Percentiles rank a stretch among this genome's conserved stretches.
phyloP scores from a whole-genome alignment of 2,888 invertebrate genomes.

The Diachrysia chrysitis region DNA sequence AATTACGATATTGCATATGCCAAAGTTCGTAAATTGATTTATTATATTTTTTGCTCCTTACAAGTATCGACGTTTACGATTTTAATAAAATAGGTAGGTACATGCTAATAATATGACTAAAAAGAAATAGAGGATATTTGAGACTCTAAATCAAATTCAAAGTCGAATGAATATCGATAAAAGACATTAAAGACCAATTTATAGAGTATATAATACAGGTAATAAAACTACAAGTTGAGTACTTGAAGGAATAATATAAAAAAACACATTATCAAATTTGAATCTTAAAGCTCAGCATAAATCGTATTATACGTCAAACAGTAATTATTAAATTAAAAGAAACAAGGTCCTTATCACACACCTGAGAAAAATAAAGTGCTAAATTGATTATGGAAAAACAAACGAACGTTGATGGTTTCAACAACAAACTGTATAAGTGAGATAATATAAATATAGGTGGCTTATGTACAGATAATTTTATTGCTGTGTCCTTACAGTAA shows the following conservation, averaged over 20 bases:
- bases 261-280: neutral
- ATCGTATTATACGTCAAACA: neutral
- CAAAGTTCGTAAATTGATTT: constrained; percentile 1
- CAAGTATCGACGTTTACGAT: neutral
- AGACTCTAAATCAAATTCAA: neutral
- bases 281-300: neutral
- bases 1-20: neutral
- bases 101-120: neutral
- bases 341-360: constrained; percentile 21
- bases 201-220: neutral
- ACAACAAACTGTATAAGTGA: constrained; percentile 26
- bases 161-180: neutral
- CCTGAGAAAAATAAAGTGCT: constrained; percentile 26
- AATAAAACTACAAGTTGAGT: neutral
- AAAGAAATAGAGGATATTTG: neutral
- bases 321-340: constrained; percentile 5
- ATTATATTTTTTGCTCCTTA: neutral
- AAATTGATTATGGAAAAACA: constrained; percentile 29
- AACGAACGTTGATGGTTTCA: constrained; percentile 26
- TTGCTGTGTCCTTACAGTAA: constrained; percentile 42
- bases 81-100: neutral
- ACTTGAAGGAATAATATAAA: no score
- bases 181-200: neutral
- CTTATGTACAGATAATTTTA: constrained; percentile 26
- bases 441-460: constrained; percentile 40